Evolutionary conservation across 2,113 vertebrate genomes (phyloP), one percentile per base, ranked within the genome.

Genomic region (Protobothrops flavoviridis): DNA sequence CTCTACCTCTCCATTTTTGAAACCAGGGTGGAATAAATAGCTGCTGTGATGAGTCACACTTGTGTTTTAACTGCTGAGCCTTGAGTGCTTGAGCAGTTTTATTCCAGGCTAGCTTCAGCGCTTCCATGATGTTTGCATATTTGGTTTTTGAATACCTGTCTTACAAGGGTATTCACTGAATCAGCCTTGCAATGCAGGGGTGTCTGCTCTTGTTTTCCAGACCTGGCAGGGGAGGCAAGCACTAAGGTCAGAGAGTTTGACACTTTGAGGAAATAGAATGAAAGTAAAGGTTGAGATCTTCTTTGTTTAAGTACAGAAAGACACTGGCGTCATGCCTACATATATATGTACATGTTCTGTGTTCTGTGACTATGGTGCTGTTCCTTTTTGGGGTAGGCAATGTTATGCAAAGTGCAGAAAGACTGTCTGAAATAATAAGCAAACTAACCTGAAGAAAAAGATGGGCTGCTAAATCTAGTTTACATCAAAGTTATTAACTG

Each of bases 21-120:
- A 85, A 53, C 55, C 45, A 53, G 24, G 24, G 45, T 45, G 87
- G 53, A 81, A 50, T 74, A 55, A 39, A 88, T 89, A 52, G 56
- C 87, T 85, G 93, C 88, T 45, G 55, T n/a, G 69, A 64, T 89
- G 93, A 91, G 29, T 93, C 92, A 90, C 64, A n/a, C 74, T 64
- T 86, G 8, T 53, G 87, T 59, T 61, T 59, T 24, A 93, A n/a
- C 45, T 85, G 90, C 45, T 10, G 24, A 52, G 59, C 10, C 87
- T 15, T 85, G 61, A 59, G 57, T 17, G 53, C 53, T 55, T 1
- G 17, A 39, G 29, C n/a, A 33, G n/a, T 61, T 91, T 56, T 50
- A 5, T 43, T 55, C 64, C 50, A 55, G 50, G 39, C 39, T 88
- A 56, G 20, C 55, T 93, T 81, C 43, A 91, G 39, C 17, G 8